Percentiles rank a stretch among this genome's conserved stretches.
phyloP scores from a whole-genome alignment of 2,797 vertebrate species.

The Coregonus suidteri region DNA sequence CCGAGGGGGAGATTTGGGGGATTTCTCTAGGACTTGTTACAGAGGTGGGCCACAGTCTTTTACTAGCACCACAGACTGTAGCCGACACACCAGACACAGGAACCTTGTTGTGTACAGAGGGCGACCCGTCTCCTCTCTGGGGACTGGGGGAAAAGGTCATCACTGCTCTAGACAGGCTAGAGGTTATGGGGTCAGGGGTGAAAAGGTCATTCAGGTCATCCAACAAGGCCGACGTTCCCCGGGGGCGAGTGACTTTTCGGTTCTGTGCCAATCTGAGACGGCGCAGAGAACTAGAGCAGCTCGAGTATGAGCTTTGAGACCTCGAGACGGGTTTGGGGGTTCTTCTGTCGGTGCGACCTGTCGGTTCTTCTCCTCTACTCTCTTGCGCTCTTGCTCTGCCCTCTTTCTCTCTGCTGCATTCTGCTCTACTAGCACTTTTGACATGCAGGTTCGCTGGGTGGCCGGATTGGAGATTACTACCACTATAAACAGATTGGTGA shows the following conservation, averaged over 20 bases:
- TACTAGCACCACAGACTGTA: slow-evolving; percentile 6
- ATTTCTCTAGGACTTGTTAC: too few relatives aligned
- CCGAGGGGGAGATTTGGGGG: too few relatives aligned
- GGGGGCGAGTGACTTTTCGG: slow-evolving; percentile 20
- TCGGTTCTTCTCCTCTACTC: neutral
- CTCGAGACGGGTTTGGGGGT: slow-evolving; percentile 37
- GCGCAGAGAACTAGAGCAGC: neutral
- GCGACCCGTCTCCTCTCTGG: slow-evolving; percentile 10
- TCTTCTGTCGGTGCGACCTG: neutral
- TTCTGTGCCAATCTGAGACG: too few relatives aligned
- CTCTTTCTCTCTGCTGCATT: slow-evolving; percentile 15
- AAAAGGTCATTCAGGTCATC: slow-evolving; percentile 57
- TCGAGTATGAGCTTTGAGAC: slow-evolving; percentile 10
- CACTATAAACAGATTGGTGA: neutral
- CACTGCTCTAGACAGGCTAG: slow-evolving; percentile 20
- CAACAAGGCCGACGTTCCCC: slow-evolving; percentile 7
- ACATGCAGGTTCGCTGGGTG: slow-evolving; percentile 7
- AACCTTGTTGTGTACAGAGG: slow-evolving; percentile 29
- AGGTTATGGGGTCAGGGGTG: slow-evolving; percentile 56
- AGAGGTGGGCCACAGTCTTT: neutral
- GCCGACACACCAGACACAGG: slow-evolving; percentile 6
- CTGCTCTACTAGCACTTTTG: slow-evolving; percentile 10
- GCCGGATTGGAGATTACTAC: slow-evolving; percentile 1
- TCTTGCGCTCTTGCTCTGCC: slow-evolving; percentile 18
- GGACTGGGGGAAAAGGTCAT: slow-evolving; percentile 28